phyloP scores from a whole-genome alignment of 2,113 vertebrate species.

The Rhinogobius similis region DNA sequence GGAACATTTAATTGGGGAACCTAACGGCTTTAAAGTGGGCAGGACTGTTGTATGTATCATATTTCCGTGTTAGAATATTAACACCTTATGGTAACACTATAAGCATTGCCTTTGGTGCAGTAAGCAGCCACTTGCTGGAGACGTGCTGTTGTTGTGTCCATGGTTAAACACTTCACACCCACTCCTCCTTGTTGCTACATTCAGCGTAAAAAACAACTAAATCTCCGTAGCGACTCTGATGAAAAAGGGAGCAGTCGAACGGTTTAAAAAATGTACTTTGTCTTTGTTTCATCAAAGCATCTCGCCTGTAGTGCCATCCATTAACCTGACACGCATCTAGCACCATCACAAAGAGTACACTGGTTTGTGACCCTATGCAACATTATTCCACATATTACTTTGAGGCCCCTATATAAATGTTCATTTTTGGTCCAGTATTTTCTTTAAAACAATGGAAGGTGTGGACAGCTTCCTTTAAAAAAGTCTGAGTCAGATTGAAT shows the following conservation, averaged over 20 bases:
- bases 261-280: too few relatives aligned
- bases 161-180: neutral
- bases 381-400: neutral
- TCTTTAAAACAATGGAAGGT: slow-evolving; percentile 54
- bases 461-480: slow-evolving; percentile 45
- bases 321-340: too few relatives aligned
- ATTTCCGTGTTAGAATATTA: neutral
- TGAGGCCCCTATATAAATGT: neutral
- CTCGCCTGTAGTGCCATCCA: too few relatives aligned
- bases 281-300: too few relatives aligned
- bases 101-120: neutral
- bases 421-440: slow-evolving; percentile 21
- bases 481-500: slow-evolving; percentile 18
- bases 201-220: neutral
- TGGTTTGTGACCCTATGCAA: neutral
- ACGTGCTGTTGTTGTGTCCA: neutral
- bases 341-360: too few relatives aligned
- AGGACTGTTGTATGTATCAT: neutral
- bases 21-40: too few relatives aligned
- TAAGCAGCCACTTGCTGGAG: neutral
- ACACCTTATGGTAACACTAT: neutral
- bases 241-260: too few relatives aligned
- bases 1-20: too few relatives aligned
- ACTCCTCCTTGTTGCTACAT: neutral
- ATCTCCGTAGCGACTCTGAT: neutral